Conservation (phyloP, 2,888 invertebrate species). For the Pterostichus niger region DNA sequence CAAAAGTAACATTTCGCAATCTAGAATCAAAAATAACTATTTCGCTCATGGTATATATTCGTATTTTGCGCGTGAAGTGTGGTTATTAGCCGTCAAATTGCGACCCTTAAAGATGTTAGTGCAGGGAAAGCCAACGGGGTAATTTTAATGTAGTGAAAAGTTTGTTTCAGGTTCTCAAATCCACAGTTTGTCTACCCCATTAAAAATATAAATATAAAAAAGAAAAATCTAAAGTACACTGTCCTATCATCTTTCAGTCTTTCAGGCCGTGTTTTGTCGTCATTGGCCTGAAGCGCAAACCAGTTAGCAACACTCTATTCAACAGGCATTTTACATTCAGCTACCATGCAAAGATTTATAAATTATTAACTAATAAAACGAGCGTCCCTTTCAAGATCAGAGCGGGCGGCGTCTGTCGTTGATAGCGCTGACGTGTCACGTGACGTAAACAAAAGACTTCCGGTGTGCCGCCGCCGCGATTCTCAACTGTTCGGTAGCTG, state of each 20-base stretch:
- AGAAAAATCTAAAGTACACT: no score
- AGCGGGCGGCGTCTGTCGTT: slow-evolving; percentile 13
- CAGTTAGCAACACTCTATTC: slow-evolving; percentile 33
- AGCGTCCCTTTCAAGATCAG: slow-evolving; percentile 49
- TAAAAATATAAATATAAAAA: no score
- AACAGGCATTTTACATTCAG: slow-evolving; percentile 27
- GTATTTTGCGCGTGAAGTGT: no score
- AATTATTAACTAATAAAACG: slow-evolving; percentile 39
- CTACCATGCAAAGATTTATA: slow-evolving; percentile 45
- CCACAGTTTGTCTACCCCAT: no score
- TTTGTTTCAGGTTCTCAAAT: no score
- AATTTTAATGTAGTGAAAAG: no score
- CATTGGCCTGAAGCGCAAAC: slow-evolving; percentile 3
- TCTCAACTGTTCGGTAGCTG: slow-evolving; percentile 30
- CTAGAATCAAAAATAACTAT: no score
- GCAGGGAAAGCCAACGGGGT: no score
- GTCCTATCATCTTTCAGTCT: neutral
- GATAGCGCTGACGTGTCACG: slow-evolving; percentile 21
- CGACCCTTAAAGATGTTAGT: no score
- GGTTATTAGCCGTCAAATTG: no score
- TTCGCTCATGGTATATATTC: no score
- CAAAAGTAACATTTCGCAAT: no score
- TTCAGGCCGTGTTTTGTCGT: neutral
- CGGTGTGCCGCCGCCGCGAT: slow-evolving; percentile 23
- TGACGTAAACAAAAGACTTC: slow-evolving; percentile 58